Percentiles rank a stretch among this genome's conserved stretches.
Evolutionary conservation across 2,113 vertebrate genomes (phyloP).

Genomic region (Varanus komodoensis): DNA sequence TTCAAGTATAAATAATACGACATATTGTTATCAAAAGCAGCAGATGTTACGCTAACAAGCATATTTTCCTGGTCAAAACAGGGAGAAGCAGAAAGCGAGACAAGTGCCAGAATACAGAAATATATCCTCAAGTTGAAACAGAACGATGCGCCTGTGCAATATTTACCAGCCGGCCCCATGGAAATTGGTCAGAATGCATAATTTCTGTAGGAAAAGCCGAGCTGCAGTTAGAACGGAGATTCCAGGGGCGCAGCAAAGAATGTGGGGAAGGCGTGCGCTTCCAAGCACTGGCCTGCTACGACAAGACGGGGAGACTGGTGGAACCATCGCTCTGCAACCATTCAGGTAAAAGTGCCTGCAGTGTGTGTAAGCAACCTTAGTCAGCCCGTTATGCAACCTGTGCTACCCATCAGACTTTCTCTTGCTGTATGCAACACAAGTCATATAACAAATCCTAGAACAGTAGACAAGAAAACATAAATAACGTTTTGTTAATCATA

Average conservation of each 20-base stretch:
- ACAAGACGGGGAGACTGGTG: conserved; percentile 82
- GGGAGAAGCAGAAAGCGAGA: conserved; percentile 95
- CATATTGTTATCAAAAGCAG: conserved; percentile 63
- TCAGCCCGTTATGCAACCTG: fast-evolving
- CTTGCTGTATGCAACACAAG: background rate
- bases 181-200: conserved; percentile 95
- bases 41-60: conserved; percentile 63
- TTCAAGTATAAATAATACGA: conserved; percentile 66
- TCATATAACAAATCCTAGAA: background rate
- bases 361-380: fast-evolving
- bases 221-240: conserved; percentile 58
- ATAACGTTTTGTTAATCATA: fast-evolving
- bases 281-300: conserved; percentile 85
- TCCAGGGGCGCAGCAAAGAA: conserved; percentile 73
- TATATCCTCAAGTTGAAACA: conserved; percentile 86
- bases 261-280: conserved; percentile 89
- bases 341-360: conserved; percentile 79
- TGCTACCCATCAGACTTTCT: fast-evolving
- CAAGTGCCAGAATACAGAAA: conserved; percentile 84
- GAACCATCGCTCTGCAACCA: conserved; percentile 83
- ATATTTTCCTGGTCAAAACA: conserved; percentile 74
- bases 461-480: background rate
- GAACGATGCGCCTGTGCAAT: conserved; percentile 86
- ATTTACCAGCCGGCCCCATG: conserved; percentile 84
- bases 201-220: conserved; percentile 69